Evolutionary conservation across 2,888 invertebrate genomes (phyloP), one percentile per base, ranked within the genome.

Genomic region (Rhyacophila evoluta): DNA sequence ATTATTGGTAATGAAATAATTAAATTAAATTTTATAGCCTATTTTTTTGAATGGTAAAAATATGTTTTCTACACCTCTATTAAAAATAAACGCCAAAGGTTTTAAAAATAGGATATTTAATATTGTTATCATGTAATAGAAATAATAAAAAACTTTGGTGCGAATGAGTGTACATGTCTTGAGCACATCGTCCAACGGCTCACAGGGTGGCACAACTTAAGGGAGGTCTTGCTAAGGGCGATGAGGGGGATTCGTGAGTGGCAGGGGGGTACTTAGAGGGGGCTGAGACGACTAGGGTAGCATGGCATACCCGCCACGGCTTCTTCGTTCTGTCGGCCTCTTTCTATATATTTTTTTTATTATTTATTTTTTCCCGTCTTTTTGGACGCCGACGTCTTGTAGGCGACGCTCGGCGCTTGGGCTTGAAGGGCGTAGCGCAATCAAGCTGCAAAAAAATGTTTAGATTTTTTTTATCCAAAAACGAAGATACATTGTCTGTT

Each of bases 291-390:
- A 19, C 55, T 55, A 55, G 55, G 55, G 55, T 55, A 55, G 55
- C 55, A 55, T 19, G 55, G 55, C 55, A 55, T 55, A 55, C 55
- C 55, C 55, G 55, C 55, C 55, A 55, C 55, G 55, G 55, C 55
- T 55, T 55, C 69, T 75, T 75, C 74, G 74, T 71, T 74, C 78
- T 74, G 55, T 12, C 55, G 55, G 55, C 74, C 78, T 74, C 74
- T 71, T 70, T 70, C 28, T 72, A 74, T 68, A n/a, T n/a, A 75
- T 73, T 72, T 74, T 80, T 76, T 81, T 75, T 81, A 72, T 79
- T 77, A 77, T 80, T 77, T 81, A 72, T 81, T 78, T 81, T 81
- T 81, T 81, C 67, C 78, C 81, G 80, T 80, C 81, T 80, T 81
- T 81, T 80, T 78, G 79, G 80, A 78, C 81, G 80, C 70, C 81